phyloP scores from a whole-genome alignment of 2,888 invertebrate species.

The Empis stercorea region DNA sequence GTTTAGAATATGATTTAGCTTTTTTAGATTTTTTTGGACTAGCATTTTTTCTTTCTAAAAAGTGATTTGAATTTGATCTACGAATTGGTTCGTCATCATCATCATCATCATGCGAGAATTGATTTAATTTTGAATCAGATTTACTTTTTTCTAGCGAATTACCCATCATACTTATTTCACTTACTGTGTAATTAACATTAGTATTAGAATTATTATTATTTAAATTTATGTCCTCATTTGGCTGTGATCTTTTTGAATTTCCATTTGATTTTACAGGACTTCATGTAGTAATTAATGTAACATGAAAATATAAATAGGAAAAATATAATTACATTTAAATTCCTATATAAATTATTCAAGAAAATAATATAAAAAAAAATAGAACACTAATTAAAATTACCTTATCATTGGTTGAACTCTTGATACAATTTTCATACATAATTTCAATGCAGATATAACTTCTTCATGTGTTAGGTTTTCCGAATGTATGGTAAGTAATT shows the following conservation, averaged over 20 bases:
- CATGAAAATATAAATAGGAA: not conserved
- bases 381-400: conserved; percentile 17
- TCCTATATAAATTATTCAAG: not conserved
- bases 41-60: conserved; percentile 29
- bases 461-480: conserved; percentile 38
- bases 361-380: not conserved
- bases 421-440: conserved; percentile 60
- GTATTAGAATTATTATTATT: conserved; percentile 11
- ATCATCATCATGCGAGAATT: conserved; percentile 24
- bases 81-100: conserved; percentile 36
- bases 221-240: conserved; percentile 8
- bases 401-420: conserved; percentile 56
- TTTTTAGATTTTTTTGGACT: conserved; percentile 40
- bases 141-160: conserved; percentile 48
- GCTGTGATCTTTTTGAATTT: conserved; percentile 7
- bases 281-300: not conserved
- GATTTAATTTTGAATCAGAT: conserved; percentile 49
- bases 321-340: not conserved
- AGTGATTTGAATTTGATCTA: conserved; percentile 43
- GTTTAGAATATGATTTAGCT: conserved; percentile 43
- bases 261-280: conserved; percentile 1
- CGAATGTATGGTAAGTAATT: conserved; percentile 45
- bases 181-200: conserved; percentile 10
- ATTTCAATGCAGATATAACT: conserved; percentile 48
- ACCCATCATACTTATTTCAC: conserved; percentile 15